A percentile compares a stretch with the other conserved stretches of the same genome.
These are phyloP conservation scores for Anastrepha obliqua DNA, from an alignment of 1,140 invertebrate species.

Conservation along the genomic window DNA sequence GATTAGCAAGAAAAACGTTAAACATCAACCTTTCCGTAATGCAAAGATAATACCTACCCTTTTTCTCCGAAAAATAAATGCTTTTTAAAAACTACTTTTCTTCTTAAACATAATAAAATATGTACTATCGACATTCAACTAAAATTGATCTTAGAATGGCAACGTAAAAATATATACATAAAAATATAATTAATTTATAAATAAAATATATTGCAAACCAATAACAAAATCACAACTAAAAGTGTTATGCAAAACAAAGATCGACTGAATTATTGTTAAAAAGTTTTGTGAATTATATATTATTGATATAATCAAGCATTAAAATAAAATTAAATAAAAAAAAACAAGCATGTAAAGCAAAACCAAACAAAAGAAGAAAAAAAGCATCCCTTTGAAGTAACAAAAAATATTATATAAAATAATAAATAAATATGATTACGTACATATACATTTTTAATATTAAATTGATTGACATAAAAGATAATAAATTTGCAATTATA, in stretches of 20 bases:
- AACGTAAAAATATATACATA: conserved; percentile 19
- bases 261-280: conserved; percentile 73
- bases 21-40: background rate
- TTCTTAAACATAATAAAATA: too few species aligned
- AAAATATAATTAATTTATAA: background rate
- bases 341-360: conserved; percentile 11
- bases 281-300: conserved; percentile 73
- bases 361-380: conserved; percentile 59
- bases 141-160: background rate
- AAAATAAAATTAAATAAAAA: conserved; percentile 13
- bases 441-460: conserved; percentile 10
- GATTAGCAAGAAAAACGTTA: background rate
- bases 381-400: conserved; percentile 54
- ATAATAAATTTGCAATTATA: background rate
- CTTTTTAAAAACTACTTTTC: background rate
- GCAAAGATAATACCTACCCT: background rate
- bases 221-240: conserved; percentile 67
- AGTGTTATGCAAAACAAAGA: conserved; percentile 67
- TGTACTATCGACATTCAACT: background rate
- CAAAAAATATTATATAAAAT: conserved; percentile 27
- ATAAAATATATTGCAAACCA: conserved; percentile 61
- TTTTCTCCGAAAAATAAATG: background rate
- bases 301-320: conserved; percentile 57
- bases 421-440: conserved; percentile 26
- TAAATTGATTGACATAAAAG: background rate